Evolutionary conservation across 2,797 vertebrate genomes (phyloP), one percentile per base, ranked within the genome.

Genomic region (Poliocrania exsul): DNA sequence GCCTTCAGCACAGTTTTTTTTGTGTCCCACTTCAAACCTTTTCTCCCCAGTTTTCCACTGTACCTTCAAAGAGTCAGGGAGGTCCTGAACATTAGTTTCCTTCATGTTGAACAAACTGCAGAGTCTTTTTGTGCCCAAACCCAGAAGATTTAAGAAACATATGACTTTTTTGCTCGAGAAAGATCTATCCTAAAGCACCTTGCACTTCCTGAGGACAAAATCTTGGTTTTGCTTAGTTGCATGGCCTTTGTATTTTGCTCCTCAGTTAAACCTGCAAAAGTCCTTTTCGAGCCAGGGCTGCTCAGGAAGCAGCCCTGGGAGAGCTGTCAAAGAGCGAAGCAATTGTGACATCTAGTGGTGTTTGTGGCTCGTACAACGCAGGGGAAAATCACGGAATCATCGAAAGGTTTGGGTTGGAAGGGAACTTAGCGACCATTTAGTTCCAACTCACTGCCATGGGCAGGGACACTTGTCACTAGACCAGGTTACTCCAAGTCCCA

Each of bases 271-370:
- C 16, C 8, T 8, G 11, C 18, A 6, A 5, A 61, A 14, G 15
- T 16, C 46, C 13, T 10, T 24, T 9, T 44, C 15, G 29, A 60
- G 73, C 14, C n/a, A 5, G 29, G 9, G 28, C 50, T 14, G 33
- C 4, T n/a, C 17, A 11, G 46, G 11, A 6, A 62, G 14, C 16
- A 37, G 26, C 14, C 5, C 37, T 10, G 51, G 26, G 21, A 15
- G 42, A 16, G 25, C 35, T 51, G 38, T 12, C 40, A 2, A 66
- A 58, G 31, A 19, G 33, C 31, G 89, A 80, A 56, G 67, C 81
- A 60, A 21, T 23, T 4, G 6, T 91, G 96, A 89, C 95, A 96
- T 85, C 96, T 96, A 85, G 91, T 69, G 96, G 93, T 69, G 20
- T 2, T 25, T 44, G 4, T 13, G 66, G 54, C 5, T 86, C 42